Conservation (phyloP, 2,113 vertebrate species). For the Lamprotornis superbus region DNA sequence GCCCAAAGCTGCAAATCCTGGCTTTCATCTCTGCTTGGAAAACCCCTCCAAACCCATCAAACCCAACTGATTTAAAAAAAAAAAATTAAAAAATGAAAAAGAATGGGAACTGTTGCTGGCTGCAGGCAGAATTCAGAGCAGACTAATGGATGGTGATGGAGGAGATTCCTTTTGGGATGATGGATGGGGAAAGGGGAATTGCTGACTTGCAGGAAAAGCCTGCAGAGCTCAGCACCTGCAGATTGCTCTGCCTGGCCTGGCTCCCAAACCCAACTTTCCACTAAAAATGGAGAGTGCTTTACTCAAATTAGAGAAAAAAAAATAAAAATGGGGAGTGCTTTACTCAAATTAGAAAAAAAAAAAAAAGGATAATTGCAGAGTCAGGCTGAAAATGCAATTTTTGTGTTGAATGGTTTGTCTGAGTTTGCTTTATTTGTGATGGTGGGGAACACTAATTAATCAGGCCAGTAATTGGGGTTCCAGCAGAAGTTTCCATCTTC, state of each 20-base stretch:
- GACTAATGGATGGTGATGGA: constrained; percentile 48
- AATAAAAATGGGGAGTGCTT: not conserved
- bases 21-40: not conserved
- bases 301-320: not conserved
- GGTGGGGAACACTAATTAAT: not conserved
- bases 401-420: not conserved
- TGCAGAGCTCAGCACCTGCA: constrained; percentile 72
- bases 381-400: not conserved
- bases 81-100: not conserved
- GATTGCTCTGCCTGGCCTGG: constrained; percentile 48
- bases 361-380: not conserved
- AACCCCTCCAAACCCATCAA: not conserved
- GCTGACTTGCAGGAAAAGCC: constrained; percentile 66
- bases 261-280: not conserved
- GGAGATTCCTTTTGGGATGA: constrained; percentile 58
- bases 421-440: not conserved
- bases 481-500: not conserved
- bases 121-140: constrained; percentile 57
- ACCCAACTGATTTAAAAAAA: not conserved
- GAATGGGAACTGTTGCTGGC: not conserved
- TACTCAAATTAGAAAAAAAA: not conserved
- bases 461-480: not conserved
- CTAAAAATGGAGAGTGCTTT: not conserved
- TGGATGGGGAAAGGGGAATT: constrained; percentile 61
- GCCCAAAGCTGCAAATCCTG: not conserved